phyloP scores from a whole-genome alignment of 1,140 invertebrate species.

The Periplaneta americana region DNA sequence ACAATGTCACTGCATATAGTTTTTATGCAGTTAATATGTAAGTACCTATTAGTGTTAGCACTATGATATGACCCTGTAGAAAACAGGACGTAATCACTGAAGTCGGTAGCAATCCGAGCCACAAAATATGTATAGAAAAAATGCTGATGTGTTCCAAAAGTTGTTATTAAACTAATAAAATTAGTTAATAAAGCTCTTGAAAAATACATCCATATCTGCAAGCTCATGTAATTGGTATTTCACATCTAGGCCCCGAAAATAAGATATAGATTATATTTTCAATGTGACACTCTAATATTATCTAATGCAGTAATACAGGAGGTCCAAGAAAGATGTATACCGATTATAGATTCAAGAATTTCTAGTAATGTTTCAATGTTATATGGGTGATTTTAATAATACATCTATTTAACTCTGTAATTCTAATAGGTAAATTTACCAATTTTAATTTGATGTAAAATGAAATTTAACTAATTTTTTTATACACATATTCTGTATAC shows the following conservation, averaged over 20 bases:
- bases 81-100: no score
- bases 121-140: neutral
- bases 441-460: neutral
- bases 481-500: neutral
- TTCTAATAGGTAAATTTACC: neutral
- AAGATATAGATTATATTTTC: neutral
- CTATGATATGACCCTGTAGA: no score
- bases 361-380: neutral
- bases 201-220: no score
- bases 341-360: neutral
- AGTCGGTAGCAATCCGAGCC: neutral
- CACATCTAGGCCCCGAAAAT: neutral
- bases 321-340: neutral
- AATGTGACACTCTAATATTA: neutral
- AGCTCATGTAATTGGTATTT: neutral
- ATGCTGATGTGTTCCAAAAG: neutral
- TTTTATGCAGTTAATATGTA: no score
- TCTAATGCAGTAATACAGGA: neutral
- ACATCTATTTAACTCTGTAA: neutral
- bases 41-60: no score
- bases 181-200: neutral
- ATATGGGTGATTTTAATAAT: neutral
- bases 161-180: neutral
- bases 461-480: neutral
- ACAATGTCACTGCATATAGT: no score